These are phyloP conservation scores for Cossypha dichroa DNA, from an alignment of 2,797 vertebrate species.

Conservation along the genomic window DNA sequence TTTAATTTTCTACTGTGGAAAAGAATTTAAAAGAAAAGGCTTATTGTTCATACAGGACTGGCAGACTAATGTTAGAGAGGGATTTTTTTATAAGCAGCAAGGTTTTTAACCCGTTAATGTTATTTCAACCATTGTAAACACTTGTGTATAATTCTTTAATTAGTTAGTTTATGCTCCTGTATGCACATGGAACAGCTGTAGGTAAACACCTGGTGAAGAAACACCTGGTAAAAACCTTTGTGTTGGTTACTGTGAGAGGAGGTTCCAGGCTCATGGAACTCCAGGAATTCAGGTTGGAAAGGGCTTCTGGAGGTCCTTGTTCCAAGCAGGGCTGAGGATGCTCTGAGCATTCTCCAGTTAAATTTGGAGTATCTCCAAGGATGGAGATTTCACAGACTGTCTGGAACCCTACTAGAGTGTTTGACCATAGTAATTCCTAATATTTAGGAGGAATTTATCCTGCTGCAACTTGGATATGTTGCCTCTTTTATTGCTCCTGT, in stretches of 20 bases:
- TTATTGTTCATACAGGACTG: not conserved
- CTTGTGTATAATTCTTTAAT: not conserved
- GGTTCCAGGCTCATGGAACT: not conserved
- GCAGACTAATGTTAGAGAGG: not conserved
- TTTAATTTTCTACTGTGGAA: constrained; percentile 4
- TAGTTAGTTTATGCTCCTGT: not conserved
- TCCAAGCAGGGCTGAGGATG: not conserved
- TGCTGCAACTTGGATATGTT: accelerated
- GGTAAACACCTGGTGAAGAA: not conserved
- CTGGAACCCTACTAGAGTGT: accelerated
- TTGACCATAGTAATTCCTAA: not conserved
- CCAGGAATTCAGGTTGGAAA: accelerated
- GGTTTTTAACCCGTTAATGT: not conserved
- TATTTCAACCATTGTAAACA: not conserved
- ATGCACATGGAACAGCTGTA: accelerated
- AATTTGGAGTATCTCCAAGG: not conserved
- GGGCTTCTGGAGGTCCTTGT: not conserved
- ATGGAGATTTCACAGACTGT: not conserved
- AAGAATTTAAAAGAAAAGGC: not conserved
- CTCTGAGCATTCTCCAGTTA: not conserved
- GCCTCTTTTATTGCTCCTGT: not conserved
- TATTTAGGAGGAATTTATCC: not conserved
- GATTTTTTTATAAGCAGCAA: not conserved
- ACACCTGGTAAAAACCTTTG: too few species aligned
- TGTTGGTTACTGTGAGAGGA: accelerated